Base-by-base conservation (phyloP, 2,888 invertebrate genomes). In the Torymus texanus region DNA sequence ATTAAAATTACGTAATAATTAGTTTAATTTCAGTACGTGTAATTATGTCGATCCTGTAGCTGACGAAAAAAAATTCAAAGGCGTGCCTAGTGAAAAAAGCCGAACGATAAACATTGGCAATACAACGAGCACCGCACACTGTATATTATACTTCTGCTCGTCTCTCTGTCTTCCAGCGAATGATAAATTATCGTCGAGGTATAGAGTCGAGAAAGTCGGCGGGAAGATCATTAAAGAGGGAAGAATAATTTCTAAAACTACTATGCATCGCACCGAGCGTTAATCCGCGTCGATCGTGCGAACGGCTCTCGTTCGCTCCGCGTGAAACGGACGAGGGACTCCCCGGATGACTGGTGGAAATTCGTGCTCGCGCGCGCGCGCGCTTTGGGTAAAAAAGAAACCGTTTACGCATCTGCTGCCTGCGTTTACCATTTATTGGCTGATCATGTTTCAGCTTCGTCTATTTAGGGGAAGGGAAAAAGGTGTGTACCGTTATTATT, bases 301-400 rank as follows among this genome's bases (percentile, higher is more conserved):
- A 82, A 80, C 83, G 84, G 82, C 84, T 85, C 29, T 29, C 29
- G 29, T 5, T 29, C 29, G 29, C 29, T 29, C 29, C 29, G 29
- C 85, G 83, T 86, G 85, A 85, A 86, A 84, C 29, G 29, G 4
- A 29, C 29, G 72, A 78, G 72, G 84, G 84, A 85, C 80, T 84
- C 81, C 70, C 29, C 41, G 55, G 71, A 80, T 81, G 82, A 82
- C 80, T 80, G 63, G 75, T 72, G 56, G 59, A 77, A 80, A 74
- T 77, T 73, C 41, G 11, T 66, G 61, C 41, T 67, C 29, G 2
- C 29, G 29, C 29, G 24, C 24, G 24, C 24, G 29, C 29, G 29
- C 29, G 4, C 29, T 71, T 66, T 76, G 56, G 51, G 65, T 21
- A 59, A 59, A 16, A 61, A 53, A 61, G 13, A 75, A 53, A 41